These are phyloP conservation scores for Chironomus tentans DNA, from an alignment of 2,888 invertebrate species.

Conservation along the genomic window DNA sequence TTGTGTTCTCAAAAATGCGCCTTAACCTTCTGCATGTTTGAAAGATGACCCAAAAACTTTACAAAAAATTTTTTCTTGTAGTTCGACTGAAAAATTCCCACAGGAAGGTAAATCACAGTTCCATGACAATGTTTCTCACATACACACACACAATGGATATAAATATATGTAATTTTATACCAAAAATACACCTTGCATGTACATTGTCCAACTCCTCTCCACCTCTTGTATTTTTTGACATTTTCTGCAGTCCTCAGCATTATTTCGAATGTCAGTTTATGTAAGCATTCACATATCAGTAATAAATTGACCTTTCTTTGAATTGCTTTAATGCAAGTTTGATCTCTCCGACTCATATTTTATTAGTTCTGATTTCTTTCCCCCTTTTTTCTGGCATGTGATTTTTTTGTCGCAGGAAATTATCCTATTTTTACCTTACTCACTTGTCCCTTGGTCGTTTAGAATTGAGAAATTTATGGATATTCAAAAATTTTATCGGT, in stretches of 20 bases:
- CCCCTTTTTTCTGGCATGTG: too few species aligned
- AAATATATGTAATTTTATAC: too few species aligned
- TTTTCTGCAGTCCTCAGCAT: constrained; percentile 10
- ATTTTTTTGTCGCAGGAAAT: not conserved
- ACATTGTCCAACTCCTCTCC: not conserved
- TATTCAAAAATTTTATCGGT: too few species aligned
- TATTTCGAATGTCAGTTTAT: not conserved
- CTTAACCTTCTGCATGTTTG: too few species aligned
- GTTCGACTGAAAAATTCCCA: constrained; percentile 7
- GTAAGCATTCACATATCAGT: constrained; percentile 5
- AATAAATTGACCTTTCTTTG: constrained; percentile 26
- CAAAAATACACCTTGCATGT: not conserved
- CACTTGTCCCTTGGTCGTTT: too few species aligned
- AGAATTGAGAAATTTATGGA: too few species aligned
- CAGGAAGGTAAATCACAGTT: constrained; percentile 22
- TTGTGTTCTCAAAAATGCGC: too few species aligned
- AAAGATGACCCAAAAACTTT: too few species aligned
- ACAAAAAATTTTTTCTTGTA: not conserved
- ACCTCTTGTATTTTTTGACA: not conserved
- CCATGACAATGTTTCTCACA: not conserved
- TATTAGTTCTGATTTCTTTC: not conserved
- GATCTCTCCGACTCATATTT: constrained; percentile 21
- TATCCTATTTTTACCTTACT: too few species aligned
- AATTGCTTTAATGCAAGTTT: constrained; percentile 25
- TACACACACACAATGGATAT: not conserved